Conservation (phyloP, 2,113 vertebrate species). For the Gymnogyps californianus region DNA sequence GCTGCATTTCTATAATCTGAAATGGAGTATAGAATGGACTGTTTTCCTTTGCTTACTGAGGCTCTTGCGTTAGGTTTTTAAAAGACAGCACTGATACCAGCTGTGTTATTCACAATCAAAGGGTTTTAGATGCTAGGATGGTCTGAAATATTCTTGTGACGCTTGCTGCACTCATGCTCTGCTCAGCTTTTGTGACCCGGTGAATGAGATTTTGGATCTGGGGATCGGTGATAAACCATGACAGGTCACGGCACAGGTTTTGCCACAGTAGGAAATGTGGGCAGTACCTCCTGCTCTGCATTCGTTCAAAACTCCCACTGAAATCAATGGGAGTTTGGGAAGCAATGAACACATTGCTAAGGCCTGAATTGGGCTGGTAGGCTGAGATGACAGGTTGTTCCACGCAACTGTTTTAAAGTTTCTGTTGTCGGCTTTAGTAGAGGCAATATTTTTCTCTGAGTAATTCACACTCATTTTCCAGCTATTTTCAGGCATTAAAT, state of each 20-base stretch:
- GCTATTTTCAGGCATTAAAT: conserved; percentile 24
- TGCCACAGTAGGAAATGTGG: not conserved
- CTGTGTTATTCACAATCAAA: not conserved
- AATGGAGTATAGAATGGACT: not conserved
- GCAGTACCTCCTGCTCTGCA: not conserved
- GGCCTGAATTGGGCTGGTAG: not conserved
- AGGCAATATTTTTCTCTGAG: conserved; percentile 18
- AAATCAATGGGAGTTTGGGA: not conserved
- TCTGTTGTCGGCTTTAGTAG: not conserved
- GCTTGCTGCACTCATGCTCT: not conserved
- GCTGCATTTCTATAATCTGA: not conserved
- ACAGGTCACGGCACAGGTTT: not conserved
- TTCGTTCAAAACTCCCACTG: not conserved
- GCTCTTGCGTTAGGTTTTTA: not conserved
- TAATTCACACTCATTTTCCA: conserved; percentile 1
- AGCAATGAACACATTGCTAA: not conserved
- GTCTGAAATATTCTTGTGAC: not conserved
- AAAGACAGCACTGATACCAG: not conserved
- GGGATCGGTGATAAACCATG: not conserved
- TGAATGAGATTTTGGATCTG: not conserved
- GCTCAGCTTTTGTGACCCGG: not conserved
- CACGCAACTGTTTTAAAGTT: not conserved
- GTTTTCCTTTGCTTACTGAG: not conserved
- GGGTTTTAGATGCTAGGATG: not conserved
- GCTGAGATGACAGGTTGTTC: not conserved